Evolutionary conservation across 2,113 vertebrate species (phyloP), one percentile per base, ranked within the genome.

Genomic region (Dipodomys spectabilis): DNA sequence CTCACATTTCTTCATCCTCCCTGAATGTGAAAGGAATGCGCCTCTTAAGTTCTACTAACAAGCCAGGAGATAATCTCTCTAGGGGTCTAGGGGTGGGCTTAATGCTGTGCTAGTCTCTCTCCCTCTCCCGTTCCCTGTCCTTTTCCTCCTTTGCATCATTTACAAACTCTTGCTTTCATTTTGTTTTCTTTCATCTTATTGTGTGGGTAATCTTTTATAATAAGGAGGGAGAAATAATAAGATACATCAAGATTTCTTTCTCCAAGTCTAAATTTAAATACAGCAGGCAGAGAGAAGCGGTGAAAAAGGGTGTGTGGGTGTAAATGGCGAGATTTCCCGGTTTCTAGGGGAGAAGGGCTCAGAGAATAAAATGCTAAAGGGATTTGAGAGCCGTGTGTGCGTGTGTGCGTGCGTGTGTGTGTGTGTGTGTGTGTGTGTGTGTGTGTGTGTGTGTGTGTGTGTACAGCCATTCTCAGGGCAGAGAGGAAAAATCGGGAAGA

Each of bases 251-350:
- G 82, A 84, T 88, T 92, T 90, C 39, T 74, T 92, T 90, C 39
- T 74, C 82, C 39, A 19, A 65, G 22, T 90, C 92, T 92, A 91
- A 96, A 95, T 92, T 91, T 93, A 96, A 95, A 95, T 53, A 60
- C 9, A 90, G 64, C 9, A 90, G 64, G 79, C 49, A 10, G 19
- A 27, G 67, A 53, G 53, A 85, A 71, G 77, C 69, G 62, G 82
- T 35, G 74, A 78, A 94, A 94, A 74, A 67, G 49, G 53, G 49
- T 86, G 78, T 82, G 95, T 84, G 93, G 93, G 95, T 86, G 96
- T 95, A 32, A n/a, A 79, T 19, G 64, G 85, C 73, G 88, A 82
- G 75, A 78, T 45, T 64, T 74, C 75, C 25, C 16, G 0, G 78
- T 82, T 45, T 75, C 85, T 13, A 71, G 74, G 77, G 64, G n/a